A percentile compares a stretch with the other conserved stretches of the same genome.
These are phyloP conservation scores for Chaenogobius annularis DNA, from an alignment of 2,113 vertebrate genomes.

Conservation along the genomic window DNA sequence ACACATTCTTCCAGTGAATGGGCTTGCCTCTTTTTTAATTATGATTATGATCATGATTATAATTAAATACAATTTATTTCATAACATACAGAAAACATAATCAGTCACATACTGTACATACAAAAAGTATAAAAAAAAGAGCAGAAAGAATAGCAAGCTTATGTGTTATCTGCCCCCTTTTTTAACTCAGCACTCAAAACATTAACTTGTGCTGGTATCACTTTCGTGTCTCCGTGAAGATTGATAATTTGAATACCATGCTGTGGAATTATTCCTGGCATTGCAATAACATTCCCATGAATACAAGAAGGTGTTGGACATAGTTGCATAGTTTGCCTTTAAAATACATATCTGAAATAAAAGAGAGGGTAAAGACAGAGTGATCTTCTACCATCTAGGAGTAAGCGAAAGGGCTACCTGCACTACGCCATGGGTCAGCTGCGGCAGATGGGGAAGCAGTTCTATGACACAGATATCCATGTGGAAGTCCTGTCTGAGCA, in stretches of 20 bases:
- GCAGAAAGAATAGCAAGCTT: too few species aligned
- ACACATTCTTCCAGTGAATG: background rate
- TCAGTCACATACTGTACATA: too few species aligned
- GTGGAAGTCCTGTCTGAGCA: constrained; percentile 80
- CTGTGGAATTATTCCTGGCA: background rate
- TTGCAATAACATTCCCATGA: background rate
- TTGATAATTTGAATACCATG: background rate
- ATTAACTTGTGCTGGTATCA: too few species aligned
- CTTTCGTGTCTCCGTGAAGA: background rate
- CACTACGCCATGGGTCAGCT: constrained; percentile 81
- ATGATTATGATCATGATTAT: too few species aligned
- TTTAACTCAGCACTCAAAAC: too few species aligned
- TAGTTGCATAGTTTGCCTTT: too few species aligned
- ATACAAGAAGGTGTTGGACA: background rate
- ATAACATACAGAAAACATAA: too few species aligned
- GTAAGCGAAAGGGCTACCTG: constrained; percentile 76
- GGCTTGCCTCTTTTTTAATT: too few species aligned
- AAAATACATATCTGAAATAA: too few species aligned
- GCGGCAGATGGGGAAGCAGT: constrained; percentile 80
- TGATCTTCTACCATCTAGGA: constrained; percentile 56
- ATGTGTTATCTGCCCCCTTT: too few species aligned
- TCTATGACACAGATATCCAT: constrained; percentile 79
- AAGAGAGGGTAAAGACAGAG: background rate
- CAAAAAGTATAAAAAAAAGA: too few species aligned
- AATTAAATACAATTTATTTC: too few species aligned